Evolutionary conservation across 2,113 vertebrate genomes (phyloP), one percentile per base, ranked within the genome.

Genomic region (Gobius niger): DNA sequence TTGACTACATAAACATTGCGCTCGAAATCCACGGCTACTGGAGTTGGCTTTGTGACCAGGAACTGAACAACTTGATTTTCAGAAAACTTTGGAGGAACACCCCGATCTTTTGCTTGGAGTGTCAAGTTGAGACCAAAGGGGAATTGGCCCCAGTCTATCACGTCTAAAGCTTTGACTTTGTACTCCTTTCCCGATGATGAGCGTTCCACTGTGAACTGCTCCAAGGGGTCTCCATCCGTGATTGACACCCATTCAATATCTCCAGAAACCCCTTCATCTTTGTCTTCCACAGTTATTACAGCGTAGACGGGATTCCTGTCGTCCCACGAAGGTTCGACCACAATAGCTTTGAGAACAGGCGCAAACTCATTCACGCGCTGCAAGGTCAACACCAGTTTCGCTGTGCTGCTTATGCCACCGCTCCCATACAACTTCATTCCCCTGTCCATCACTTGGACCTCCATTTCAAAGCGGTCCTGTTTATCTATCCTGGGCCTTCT

Each of bases 361-460:
- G 96, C 87, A 5, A 96, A 95, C 54, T 95, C 92, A 70, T 99
- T 99, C 61, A 97, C 77, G 46, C 93, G 94, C 86, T 94, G 91
- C 85, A 99, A 90, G 68, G 91, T 95, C 81, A 98, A 90, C 64
- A 94, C 91, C 68, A 99, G 92, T 77, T 94, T 95, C 12, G 98
- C 98, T 0, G 94, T 96, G 82, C 97, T 98, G 92, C 96, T 97
- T 41, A 96, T 92, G 0, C 95, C 96, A 0, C 93, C 96, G 79
- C 94, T 96, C 2, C 96, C 97, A 1, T 99, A 98, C 13, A 98
- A 93, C 66, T 98, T 98, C 93, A 95, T 96, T 47, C 96, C 96
- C 73, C 97, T 93, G 85, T 99, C 97, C 44, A 98, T 94, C 44
- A 96, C 97, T 90, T 96, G 86, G 73, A 99, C 93, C 80, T 99